Base-by-base conservation (phyloP, 2,797 vertebrate species). In the Notolepis coatsorum region DNA sequence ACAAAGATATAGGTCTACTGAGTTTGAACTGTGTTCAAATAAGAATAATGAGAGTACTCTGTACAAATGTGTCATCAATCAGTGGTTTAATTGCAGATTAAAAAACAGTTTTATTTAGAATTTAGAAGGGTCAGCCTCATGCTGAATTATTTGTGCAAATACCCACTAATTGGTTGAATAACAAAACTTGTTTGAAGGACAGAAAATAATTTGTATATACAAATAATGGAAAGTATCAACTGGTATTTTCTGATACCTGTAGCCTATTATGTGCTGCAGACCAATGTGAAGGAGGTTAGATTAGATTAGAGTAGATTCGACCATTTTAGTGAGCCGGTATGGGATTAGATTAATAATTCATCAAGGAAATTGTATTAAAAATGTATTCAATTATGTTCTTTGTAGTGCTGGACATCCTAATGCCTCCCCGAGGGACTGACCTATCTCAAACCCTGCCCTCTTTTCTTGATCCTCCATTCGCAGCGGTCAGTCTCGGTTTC, bases 141-240 rank as follows among this genome's bases (percentile, higher is more conserved):
- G 60, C 59, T 65, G 61, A 55, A 61, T 53, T 68, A 57, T 55
- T 59, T 61, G 51, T 66, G n/a, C n/a, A n/a, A n/a, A n/a, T 75
- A 77, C 74, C 49, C n/a, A 63, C 80, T 88, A 87, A 89, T 88
- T 87, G 69, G 86, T 56, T 57, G 55, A 63, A 77, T 70, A 82
- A 73, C 49, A 72, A 71, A 71, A 60, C 33, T 18, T 33, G 23
- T 38, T 38, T n/a, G n/a, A n/a, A n/a, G n/a, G n/a, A n/a, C n/a
- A n/a, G n/a, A n/a, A n/a, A n/a, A n/a, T n/a, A n/a, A n/a, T n/a
- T n/a, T n/a, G n/a, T n/a, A n/a, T n/a, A n/a, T n/a, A n/a, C n/a
- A n/a, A n/a, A n/a, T n/a, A n/a, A n/a, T n/a, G n/a, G n/a, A 9
- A 43, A 21, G 4, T 5, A 43, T 43, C 20, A 9, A 48, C 50